Evolutionary conservation across 2,888 invertebrate genomes (phyloP).

Genomic region (Carpatolechia fugitivella): DNA sequence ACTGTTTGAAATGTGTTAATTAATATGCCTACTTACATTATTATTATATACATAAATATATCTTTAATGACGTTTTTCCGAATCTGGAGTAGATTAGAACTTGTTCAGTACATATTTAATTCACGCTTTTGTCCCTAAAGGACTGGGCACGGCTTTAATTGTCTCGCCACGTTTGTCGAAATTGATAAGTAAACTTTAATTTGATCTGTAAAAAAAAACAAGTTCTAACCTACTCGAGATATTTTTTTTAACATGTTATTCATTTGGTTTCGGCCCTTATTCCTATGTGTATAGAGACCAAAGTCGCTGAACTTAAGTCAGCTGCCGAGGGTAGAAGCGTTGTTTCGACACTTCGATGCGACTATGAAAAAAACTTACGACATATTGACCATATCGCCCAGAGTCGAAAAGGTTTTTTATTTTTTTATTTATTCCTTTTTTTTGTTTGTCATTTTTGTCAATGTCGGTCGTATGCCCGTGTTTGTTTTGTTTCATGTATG

Average conservation of each 20-base stretch:
- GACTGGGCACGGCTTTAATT: too few species aligned
- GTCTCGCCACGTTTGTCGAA: too few species aligned
- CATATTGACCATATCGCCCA: constrained; percentile 64
- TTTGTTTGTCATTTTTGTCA: not conserved
- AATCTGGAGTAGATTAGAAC: too few species aligned
- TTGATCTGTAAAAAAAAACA: not conserved
- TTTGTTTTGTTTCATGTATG: not conserved
- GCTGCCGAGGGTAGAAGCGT: constrained; percentile 66
- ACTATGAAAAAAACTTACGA: constrained; percentile 64
- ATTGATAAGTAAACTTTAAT: too few species aligned
- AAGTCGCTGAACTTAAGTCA: constrained; percentile 74
- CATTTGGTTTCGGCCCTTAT: constrained; percentile 45
- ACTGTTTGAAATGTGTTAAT: too few species aligned
- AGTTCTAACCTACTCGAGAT: not conserved
- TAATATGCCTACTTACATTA: too few species aligned
- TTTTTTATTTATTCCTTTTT: constrained; percentile 2
- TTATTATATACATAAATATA: too few species aligned
- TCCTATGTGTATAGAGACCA: constrained; percentile 56
- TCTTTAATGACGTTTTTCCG: too few species aligned
- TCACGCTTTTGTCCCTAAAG: too few species aligned
- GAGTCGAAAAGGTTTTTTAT: constrained; percentile 59
- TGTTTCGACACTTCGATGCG: constrained; percentile 67
- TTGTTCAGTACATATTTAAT: too few species aligned
- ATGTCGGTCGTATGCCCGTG: not conserved
- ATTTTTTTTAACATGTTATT: not conserved